phyloP scores from a whole-genome alignment of 2,888 invertebrate species.

The Mechanitis mazaeus region DNA sequence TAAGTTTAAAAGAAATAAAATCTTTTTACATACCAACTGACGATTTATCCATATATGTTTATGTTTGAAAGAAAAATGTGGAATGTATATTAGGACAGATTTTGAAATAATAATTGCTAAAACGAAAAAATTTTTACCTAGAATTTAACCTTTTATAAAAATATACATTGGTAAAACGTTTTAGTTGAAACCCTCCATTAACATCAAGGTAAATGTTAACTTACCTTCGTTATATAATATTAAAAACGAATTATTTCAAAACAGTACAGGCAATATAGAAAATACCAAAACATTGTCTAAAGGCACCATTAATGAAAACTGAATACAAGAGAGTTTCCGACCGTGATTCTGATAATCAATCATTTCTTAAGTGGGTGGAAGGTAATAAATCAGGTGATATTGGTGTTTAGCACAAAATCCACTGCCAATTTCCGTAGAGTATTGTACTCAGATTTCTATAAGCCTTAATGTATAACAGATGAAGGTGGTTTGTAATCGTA shows the following conservation, averaged over 20 bases:
- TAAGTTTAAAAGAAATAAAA: constrained; percentile 36
- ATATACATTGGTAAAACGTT: not conserved
- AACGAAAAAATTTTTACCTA: not conserved
- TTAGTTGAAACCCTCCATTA: constrained; percentile 10
- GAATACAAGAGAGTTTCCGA: constrained; percentile 23
- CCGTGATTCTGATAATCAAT: constrained; percentile 10
- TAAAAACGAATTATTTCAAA: constrained; percentile 14
- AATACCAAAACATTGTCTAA: constrained; percentile 15
- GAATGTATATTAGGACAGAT: constrained; percentile 42
- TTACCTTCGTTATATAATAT: constrained; percentile 9
- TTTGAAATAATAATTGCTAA: not conserved
- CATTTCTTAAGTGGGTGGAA: constrained; percentile 1
- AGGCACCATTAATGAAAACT: constrained; percentile 23
- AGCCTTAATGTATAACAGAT: constrained; percentile 18
- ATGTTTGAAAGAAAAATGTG: constrained; percentile 65
- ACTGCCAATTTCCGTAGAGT: constrained; percentile 14
- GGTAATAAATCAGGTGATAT: constrained; percentile 17
- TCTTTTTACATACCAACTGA: constrained; percentile 70
- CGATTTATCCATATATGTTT: constrained; percentile 60
- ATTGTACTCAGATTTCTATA: constrained; percentile 26
- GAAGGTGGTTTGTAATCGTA: constrained; percentile 14
- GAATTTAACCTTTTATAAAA: not conserved
- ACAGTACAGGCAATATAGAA: constrained; percentile 19
- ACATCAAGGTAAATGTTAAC: constrained; percentile 8
- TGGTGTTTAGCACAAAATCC: constrained; percentile 12